phyloP scores from a whole-genome alignment of 2,797 vertebrate genomes.

The Paratrypauchen microcephalus region DNA sequence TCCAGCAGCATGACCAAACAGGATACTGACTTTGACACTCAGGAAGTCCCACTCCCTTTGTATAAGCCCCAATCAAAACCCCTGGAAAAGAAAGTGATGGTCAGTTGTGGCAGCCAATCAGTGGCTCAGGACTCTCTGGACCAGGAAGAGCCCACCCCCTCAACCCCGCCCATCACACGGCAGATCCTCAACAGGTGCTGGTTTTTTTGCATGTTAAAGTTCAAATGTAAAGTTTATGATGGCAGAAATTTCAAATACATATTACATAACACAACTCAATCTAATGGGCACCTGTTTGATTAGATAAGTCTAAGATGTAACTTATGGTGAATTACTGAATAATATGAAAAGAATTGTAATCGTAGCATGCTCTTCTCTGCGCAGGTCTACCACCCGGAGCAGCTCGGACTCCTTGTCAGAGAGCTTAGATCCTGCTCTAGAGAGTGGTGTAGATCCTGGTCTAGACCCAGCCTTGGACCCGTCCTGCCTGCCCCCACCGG shows the following conservation, averaged over 20 bases:
- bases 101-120: slow-evolving; percentile 82
- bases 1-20: slow-evolving; percentile 95
- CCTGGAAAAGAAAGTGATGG: slow-evolving; percentile 85
- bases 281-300: no score
- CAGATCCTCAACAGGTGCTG: slow-evolving; percentile 82
- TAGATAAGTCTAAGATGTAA: no score
- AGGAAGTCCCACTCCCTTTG: slow-evolving; percentile 75
- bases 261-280: no score
- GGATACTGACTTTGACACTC: slow-evolving; percentile 91
- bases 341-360: no score
- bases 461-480: slow-evolving; percentile 96
- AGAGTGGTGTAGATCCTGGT: slow-evolving; percentile 63
- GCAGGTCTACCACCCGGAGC: slow-evolving; percentile 80
- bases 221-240: no score
- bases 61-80: slow-evolving; percentile 74
- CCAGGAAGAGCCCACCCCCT: slow-evolving; percentile 59
- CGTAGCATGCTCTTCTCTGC: not conserved
- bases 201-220: not conserved
- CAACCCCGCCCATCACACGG: slow-evolving; percentile 72
- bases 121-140: slow-evolving; percentile 79
- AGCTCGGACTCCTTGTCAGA: slow-evolving; percentile 97
- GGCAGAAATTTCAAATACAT: no score
- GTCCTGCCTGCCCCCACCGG: slow-evolving; percentile 93
- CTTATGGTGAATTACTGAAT: no score
- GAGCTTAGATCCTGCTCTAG: slow-evolving; percentile 66